A percentile compares a stretch with the other conserved stretches of the same genome.
Conservation (phyloP, 2,113 vertebrate species). For the Corydoras maculifer region DNA sequence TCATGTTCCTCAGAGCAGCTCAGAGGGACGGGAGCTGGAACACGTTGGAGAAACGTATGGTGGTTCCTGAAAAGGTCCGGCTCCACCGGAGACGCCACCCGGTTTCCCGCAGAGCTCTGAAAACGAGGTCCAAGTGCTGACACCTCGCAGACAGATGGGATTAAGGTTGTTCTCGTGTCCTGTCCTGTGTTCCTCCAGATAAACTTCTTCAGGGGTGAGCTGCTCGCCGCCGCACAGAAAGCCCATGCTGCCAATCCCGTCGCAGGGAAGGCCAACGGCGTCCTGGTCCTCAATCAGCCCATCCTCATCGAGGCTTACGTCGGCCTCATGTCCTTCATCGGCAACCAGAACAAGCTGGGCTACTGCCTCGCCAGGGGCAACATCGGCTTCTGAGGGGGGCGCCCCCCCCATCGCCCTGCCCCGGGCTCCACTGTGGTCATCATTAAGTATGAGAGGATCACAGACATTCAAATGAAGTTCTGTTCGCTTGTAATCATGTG, state of each 20-base stretch:
- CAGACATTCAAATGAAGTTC: too few species aligned
- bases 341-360: slow-evolving; percentile 74
- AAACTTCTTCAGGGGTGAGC: slow-evolving; percentile 60
- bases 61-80: background rate
- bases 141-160: too few species aligned
- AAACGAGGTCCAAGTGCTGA: too few species aligned
- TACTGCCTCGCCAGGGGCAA: slow-evolving; percentile 74
- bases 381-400: slow-evolving; percentile 65
- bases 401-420: too few species aligned
- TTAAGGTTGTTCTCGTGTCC: background rate
- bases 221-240: slow-evolving; percentile 58
- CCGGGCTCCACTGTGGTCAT: too few species aligned
- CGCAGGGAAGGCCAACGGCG: slow-evolving; percentile 60
- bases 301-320: slow-evolving; percentile 69
- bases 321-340: slow-evolving; percentile 69
- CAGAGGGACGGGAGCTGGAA: too few species aligned
- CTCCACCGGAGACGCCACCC: too few species aligned
- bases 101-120: too few species aligned
- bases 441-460: too few species aligned
- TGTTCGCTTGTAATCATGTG: too few species aligned
- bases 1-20: too few species aligned
- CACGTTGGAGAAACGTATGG: too few species aligned
- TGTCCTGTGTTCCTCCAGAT: slow-evolving; percentile 57
- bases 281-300: slow-evolving; percentile 63
- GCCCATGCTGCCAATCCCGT: slow-evolving; percentile 53